Percentiles rank a stretch among this genome's conserved stretches.
phyloP scores from a whole-genome alignment of 2,113 vertebrate species.

The Xiphophorus couchianus region DNA sequence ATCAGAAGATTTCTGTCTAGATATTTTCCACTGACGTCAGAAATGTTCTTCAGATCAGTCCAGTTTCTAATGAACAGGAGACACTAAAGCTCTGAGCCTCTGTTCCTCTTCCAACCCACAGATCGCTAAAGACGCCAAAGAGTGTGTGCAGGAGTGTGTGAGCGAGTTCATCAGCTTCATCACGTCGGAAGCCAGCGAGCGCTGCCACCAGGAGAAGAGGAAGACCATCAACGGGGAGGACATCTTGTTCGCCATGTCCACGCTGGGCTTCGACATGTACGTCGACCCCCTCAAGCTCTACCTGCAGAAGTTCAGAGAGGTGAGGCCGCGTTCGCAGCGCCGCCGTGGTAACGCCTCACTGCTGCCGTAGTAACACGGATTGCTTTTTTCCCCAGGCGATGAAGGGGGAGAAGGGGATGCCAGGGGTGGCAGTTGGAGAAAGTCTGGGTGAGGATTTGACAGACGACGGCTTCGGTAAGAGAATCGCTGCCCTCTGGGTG shows the following conservation, averaged over 20 bases:
- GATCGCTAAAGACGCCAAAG: constrained; percentile 99
- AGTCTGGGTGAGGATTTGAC: constrained; percentile 93
- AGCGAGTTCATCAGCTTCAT: constrained; percentile 99
- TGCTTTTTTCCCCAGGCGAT: constrained; percentile 83
- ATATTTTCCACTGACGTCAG: too few relatives aligned
- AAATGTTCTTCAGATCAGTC: too few relatives aligned
- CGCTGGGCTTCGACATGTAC: constrained; percentile 97
- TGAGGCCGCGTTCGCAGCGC: constrained; percentile 52
- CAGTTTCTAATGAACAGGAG: too few relatives aligned
- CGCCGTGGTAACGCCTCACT: too few relatives aligned
- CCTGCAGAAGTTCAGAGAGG: constrained; percentile 99
- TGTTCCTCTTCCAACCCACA: constrained; percentile 48
- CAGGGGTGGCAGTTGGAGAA: constrained; percentile 85
- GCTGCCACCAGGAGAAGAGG: constrained; percentile 98
- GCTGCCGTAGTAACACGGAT: background rate
- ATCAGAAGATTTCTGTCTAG: too few relatives aligned
- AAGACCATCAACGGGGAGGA: constrained; percentile 99
- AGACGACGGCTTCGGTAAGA: constrained; percentile 96
- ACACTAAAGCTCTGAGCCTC: too few relatives aligned
- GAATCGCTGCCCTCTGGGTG: background rate
- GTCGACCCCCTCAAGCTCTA: constrained; percentile 98
- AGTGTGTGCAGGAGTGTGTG: constrained; percentile 98
- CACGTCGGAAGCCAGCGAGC: constrained; percentile 96
- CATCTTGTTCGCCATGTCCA: constrained; percentile 99
- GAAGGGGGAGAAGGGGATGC: constrained; percentile 98